Evolutionary conservation across 1,140 invertebrate genomes (phyloP).

Genomic region (Heterodera carotae): DNA sequence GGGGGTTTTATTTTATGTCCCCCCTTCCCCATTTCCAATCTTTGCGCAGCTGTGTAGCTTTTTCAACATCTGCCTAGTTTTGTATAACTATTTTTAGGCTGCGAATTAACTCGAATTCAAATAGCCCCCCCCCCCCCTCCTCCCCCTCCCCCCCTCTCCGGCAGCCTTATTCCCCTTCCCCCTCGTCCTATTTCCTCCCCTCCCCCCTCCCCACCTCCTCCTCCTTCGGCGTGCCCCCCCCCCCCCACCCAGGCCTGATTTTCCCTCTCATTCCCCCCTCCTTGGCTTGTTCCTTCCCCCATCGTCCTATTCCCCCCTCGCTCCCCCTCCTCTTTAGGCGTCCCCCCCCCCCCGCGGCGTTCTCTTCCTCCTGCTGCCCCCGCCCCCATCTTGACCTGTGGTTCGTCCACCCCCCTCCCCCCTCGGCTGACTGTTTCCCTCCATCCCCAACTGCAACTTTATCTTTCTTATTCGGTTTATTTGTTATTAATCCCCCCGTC

Average conservation of each 20-base stretch:
- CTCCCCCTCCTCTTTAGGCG: too few relatives aligned
- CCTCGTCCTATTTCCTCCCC: neutral
- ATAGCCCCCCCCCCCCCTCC: too few relatives aligned
- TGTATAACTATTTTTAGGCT: neutral
- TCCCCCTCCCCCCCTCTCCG: neutral
- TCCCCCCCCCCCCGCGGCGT: too few relatives aligned
- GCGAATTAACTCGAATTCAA: too few relatives aligned
- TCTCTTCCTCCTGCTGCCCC: too few relatives aligned
- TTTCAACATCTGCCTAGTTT: neutral
- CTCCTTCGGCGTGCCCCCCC: too few relatives aligned
- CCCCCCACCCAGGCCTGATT: too few relatives aligned
- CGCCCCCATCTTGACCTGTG: neutral
- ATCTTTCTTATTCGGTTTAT: neutral
- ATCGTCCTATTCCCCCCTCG: too few relatives aligned
- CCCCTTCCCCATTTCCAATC: neutral
- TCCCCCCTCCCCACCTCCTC: too few relatives aligned
- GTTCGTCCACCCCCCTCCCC: neutral
- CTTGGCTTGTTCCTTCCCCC: neutral
- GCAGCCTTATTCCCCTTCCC: neutral
- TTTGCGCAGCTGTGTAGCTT: conserved; percentile 11
- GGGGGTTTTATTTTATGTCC: neutral
- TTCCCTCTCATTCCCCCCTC: neutral
- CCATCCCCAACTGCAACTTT: neutral
- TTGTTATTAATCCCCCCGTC: conserved; percentile 1
- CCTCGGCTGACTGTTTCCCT: neutral